Evolutionary conservation across 1,140 invertebrate species (phyloP).

Genomic region (Drosophila kikkawai): DNA sequence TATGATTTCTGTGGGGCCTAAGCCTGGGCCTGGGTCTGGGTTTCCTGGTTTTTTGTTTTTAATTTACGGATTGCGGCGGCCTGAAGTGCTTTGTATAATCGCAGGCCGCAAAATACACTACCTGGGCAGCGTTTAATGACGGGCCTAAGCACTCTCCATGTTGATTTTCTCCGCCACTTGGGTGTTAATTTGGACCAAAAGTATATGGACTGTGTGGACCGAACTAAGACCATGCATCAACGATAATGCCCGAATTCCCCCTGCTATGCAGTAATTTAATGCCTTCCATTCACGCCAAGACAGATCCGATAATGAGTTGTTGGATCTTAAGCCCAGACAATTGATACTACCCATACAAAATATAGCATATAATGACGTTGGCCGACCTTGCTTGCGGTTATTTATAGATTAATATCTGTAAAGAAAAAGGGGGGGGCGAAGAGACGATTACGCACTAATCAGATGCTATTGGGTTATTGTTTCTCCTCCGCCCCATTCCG

Average conservation of each 20-base stretch:
- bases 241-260: conserved; percentile 33
- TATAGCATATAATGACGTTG: conserved; percentile 12
- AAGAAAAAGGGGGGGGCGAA: conserved; percentile 29
- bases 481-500: neutral
- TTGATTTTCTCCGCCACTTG: conserved; percentile 59
- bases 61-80: conserved; percentile 45
- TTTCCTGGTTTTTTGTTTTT: conserved; percentile 71
- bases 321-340: conserved; percentile 38
- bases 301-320: conserved; percentile 57
- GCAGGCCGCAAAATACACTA: conserved; percentile 38
- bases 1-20: conserved; percentile 64
- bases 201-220: conserved; percentile 37
- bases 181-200: conserved; percentile 47
- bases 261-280: conserved; percentile 49
- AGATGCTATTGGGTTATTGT: conserved; percentile 33
- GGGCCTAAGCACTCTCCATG: conserved; percentile 48
- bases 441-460: conserved; percentile 54
- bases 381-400: conserved; percentile 67
- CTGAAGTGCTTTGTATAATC: conserved; percentile 64
- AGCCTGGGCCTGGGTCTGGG: conserved; percentile 22
- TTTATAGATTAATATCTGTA: conserved; percentile 50
- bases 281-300: conserved; percentile 57
- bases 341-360: conserved; percentile 33
- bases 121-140: conserved; percentile 63
- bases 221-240: conserved; percentile 36